Percentiles rank a stretch among this genome's conserved stretches.
Evolutionary conservation across 1,140 invertebrate species (phyloP).

Genomic region (Brachystomella parvula): DNA sequence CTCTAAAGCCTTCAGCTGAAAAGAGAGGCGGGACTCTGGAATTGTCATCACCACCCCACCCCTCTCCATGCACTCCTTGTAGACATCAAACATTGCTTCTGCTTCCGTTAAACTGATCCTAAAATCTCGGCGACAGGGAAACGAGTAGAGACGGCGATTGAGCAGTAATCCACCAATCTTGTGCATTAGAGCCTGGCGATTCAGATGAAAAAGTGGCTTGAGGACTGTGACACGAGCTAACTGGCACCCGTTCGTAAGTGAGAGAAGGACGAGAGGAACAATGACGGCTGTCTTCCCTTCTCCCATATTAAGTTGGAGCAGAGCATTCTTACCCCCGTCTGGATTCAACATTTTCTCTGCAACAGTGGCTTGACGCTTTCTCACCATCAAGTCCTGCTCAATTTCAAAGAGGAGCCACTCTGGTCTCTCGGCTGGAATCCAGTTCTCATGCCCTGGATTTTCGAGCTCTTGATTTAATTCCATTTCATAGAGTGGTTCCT

Average conservation of each 20-base stretch:
- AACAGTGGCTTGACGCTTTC: slow-evolving; percentile 27
- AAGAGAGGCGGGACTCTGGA: slow-evolving; percentile 29
- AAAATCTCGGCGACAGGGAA: slow-evolving; percentile 31
- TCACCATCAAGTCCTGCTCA: slow-evolving; percentile 27
- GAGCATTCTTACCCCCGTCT: slow-evolving; percentile 5
- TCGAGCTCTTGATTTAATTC: slow-evolving; percentile 12
- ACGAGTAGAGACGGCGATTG: slow-evolving; percentile 24
- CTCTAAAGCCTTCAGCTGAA: slow-evolving; percentile 30
- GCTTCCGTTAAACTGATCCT: background rate
- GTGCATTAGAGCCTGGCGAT: slow-evolving; percentile 15
- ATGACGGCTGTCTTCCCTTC: slow-evolving; percentile 37
- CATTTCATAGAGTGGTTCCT: background rate
- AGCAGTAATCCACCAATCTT: slow-evolving; percentile 30
- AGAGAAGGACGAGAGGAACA: slow-evolving; percentile 26
- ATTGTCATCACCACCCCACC: slow-evolving; percentile 24
- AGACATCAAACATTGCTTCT: background rate
- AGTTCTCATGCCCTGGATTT: slow-evolving; percentile 22
- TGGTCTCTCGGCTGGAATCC: slow-evolving; percentile 23
- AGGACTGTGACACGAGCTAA: slow-evolving; percentile 29
- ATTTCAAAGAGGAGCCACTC: slow-evolving; percentile 36
- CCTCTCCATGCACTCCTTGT: slow-evolving; percentile 26
- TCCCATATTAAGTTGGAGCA: slow-evolving; percentile 36
- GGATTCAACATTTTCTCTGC: slow-evolving; percentile 28
- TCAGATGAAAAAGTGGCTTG: slow-evolving; percentile 27
- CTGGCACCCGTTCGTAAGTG: slow-evolving; percentile 20